Evolutionary conservation across 2,888 invertebrate genomes (phyloP), one percentile per base, ranked within the genome.

Genomic region (Isoperla grammatica): DNA sequence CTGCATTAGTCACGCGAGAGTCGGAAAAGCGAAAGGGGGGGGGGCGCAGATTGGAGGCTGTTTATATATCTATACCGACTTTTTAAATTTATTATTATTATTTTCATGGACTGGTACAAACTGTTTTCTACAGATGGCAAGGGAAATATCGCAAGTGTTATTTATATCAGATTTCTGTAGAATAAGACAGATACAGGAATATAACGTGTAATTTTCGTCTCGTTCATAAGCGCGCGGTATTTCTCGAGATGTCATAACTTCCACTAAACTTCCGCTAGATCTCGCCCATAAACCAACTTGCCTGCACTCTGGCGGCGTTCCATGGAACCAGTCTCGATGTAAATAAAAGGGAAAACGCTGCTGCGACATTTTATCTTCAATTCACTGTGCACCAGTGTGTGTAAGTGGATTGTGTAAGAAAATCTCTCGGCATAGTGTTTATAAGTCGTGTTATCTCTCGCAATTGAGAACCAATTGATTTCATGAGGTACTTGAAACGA

Each of bases 301-400:
- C 5, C 39, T 43, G 59, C 59, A 15, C 59, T 56, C 59, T 59
- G 35, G 35, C 56, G 57, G 50, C 22, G 17, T 37, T 8, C 23
- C 11, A 12, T 43, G 11, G 55, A 56, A 60, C 15, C 56, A 43
- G 23, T 9, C 49, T 5, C 20, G 2, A 20, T 37, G 40, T 40
- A 35, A 6, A 48, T 13, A 46, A 9, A n/a, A 29, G 22, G 19
- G 20, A 20, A 46, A 6, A 17, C 22, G 8, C 11, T 46, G 22
- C 49, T 49, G 37, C 39, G 49, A 15, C 39, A 39, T 49, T 45
- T n/a, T 35, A 46, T 39, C 12, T 53, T 23, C 59, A 60, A 53
- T 62, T 40, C 56, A 49, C 64, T 64, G 61, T 61, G 49, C 64
- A 61, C 62, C 64, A 61, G 64, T 64, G 64, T 46, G 64, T 64